These are phyloP conservation scores for Lucifuga dentata DNA, from an alignment of 2,113 vertebrate species.

Conservation along the genomic window DNA sequence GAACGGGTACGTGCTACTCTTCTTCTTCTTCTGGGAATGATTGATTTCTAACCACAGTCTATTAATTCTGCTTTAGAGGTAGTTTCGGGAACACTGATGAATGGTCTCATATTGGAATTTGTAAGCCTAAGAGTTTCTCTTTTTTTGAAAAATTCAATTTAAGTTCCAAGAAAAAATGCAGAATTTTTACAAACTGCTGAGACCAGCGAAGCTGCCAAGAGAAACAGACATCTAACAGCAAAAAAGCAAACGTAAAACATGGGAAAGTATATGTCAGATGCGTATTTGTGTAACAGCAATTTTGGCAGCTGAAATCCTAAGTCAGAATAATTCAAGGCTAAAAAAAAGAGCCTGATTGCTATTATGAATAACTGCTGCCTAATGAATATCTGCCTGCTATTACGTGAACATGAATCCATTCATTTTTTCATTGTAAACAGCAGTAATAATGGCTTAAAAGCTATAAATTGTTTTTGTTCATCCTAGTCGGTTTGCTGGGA, in stretches of 20 bases:
- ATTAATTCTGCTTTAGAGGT: too few species aligned
- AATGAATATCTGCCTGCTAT: constrained; percentile 33
- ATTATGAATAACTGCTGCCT: constrained; percentile 20
- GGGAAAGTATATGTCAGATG: background rate
- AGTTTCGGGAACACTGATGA: too few species aligned
- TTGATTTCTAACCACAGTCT: too few species aligned
- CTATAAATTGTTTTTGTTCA: constrained; percentile 43
- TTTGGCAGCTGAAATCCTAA: constrained; percentile 11
- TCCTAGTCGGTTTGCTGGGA: constrained; percentile 48
- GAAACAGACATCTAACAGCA: constrained; percentile 2
- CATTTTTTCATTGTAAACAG: constrained; percentile 27
- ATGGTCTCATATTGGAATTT: too few species aligned
- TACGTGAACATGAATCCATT: constrained; percentile 40
- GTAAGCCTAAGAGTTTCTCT: too few species aligned
- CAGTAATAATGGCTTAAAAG: constrained; percentile 51
- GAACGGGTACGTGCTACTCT: too few species aligned
- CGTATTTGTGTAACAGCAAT: background rate
- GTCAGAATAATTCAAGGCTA: background rate
- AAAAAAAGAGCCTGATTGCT: constrained; percentile 15
- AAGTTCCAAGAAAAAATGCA: too few species aligned
- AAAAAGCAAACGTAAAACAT: background rate
- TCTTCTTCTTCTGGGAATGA: too few species aligned
- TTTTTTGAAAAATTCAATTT: too few species aligned
- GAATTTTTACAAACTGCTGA: too few species aligned
- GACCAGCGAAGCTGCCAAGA: too few species aligned